These are phyloP conservation scores for Panurus biarmicus DNA, from an alignment of 2,113 vertebrate genomes.

Conservation along the genomic window DNA sequence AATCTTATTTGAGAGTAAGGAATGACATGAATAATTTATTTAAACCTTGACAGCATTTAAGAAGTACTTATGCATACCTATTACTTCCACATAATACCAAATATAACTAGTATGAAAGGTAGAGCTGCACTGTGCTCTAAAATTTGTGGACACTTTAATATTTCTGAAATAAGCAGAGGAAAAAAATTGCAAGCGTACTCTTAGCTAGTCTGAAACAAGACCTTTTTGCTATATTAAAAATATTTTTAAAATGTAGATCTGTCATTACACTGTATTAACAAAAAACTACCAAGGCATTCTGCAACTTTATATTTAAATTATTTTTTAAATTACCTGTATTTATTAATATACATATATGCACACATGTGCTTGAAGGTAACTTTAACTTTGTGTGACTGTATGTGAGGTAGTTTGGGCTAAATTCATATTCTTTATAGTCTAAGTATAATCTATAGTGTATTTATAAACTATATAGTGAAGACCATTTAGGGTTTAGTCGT, in stretches of 20 bases:
- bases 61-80: background rate
- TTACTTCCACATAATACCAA: background rate
- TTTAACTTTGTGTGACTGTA: background rate
- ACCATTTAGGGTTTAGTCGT: background rate
- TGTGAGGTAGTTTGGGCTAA: background rate
- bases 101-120: background rate
- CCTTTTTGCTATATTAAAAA: background rate
- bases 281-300: fast-evolving
- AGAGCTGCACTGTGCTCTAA: background rate
- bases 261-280: background rate
- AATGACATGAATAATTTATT: constrained; percentile 3
- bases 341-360: background rate
- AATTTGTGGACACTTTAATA: background rate
- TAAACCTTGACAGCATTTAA: background rate
- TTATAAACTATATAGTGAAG: background rate
- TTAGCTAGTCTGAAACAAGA: background rate
- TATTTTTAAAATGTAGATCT: background rate
- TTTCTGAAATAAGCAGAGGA: background rate
- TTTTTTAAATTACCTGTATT: background rate
- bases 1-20: background rate
- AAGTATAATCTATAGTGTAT: background rate
- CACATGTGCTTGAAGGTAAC: background rate
- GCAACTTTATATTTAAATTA: background rate
- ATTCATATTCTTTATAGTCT: background rate
- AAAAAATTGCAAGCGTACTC: background rate